Evolutionary conservation across 2,113 vertebrate genomes (phyloP), one percentile per base, ranked within the genome.

Genomic region (Anguilla japonica): DNA sequence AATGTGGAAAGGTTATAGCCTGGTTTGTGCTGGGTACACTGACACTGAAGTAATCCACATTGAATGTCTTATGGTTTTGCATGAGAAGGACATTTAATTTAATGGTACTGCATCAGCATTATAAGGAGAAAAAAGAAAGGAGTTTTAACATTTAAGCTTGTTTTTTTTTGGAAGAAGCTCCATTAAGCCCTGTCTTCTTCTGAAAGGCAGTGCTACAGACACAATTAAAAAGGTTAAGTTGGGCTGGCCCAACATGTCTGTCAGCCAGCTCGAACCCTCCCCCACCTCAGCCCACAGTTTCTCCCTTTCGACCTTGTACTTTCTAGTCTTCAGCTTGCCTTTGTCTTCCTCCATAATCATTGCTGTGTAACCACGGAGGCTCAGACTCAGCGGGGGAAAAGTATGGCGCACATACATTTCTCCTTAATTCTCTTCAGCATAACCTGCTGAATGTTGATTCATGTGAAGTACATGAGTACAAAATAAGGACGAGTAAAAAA

Each of bases 1-100:
- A 39, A 0, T 40, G 57, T 3, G 78, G 16, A 6, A 41, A 84
- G 88, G 85, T 81, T 57, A 84, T 67, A 29, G 39, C 80, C 82
- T 29, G 57, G 26, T 82, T 34, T 75, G 34, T 9, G n/a, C 26
- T 13, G 71, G 71, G 5, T n/a, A 34, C 71, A 34, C n/a, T 9
- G 71, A 29, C 9, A 13, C 8, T 9, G 71, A 75, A 75, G 71
- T 34, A 34, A 29, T 91, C 92, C 89, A 86, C 91, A 94, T 93
- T 93, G 94, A 94, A 94, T 93, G 93, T 93, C 91, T 90, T 83
- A 89, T 88, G 87, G 92, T 94, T 93, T 89, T 88, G 83, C 91
- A 86, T 89, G 88, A 87, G 84, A 88, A 90, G 90, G 91, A 93
- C 92, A 91, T 91, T 93, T 93, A 39, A 53, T 86, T 83, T 87